Conservation (phyloP, 2,797 vertebrate species). For the Yasuhikotakia modesta region DNA sequence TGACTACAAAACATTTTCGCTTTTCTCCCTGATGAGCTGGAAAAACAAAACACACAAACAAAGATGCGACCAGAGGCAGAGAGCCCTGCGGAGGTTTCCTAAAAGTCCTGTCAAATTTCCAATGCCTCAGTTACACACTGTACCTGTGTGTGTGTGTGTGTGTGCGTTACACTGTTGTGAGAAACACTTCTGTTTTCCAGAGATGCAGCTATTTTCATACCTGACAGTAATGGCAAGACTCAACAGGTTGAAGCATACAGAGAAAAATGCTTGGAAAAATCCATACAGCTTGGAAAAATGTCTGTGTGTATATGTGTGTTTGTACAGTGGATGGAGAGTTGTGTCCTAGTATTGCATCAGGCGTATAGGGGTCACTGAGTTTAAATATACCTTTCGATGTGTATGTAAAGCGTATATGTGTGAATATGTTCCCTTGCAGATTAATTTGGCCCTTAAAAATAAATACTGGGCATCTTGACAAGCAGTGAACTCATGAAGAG, state of each 20-base stretch:
- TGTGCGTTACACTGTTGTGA: constrained; percentile 13
- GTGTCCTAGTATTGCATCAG: background rate
- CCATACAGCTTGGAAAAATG: constrained; percentile 12
- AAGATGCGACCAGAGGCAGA: constrained; percentile 25
- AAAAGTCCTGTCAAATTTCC: constrained; percentile 52
- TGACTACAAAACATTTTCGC: constrained; percentile 3
- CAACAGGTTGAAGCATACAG: constrained; percentile 50
- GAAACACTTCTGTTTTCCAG: constrained; percentile 46
- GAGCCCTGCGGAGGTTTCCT: constrained; percentile 36
- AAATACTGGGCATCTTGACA: constrained; percentile 2
- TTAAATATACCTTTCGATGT: background rate
- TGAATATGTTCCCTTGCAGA: background rate
- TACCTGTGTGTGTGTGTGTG: constrained; percentile 34
- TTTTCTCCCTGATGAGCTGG: constrained; percentile 24
- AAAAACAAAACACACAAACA: constrained; percentile 38
- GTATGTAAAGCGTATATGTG: background rate
- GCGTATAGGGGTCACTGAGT: constrained; percentile 7
- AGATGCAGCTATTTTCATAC: constrained; percentile 52
- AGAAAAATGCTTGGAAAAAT: too few species aligned
- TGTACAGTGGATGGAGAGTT: background rate
- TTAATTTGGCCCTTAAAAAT: constrained; percentile 30
- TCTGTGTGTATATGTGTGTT: constrained; percentile 23
- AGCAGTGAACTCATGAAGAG: constrained; percentile 9
- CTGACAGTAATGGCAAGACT: constrained; percentile 47
- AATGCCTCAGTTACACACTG: constrained; percentile 48